Evolutionary conservation across 2,888 invertebrate genomes (phyloP), one percentile per base, ranked within the genome.

Genomic region (Calliphora vomitoria): DNA sequence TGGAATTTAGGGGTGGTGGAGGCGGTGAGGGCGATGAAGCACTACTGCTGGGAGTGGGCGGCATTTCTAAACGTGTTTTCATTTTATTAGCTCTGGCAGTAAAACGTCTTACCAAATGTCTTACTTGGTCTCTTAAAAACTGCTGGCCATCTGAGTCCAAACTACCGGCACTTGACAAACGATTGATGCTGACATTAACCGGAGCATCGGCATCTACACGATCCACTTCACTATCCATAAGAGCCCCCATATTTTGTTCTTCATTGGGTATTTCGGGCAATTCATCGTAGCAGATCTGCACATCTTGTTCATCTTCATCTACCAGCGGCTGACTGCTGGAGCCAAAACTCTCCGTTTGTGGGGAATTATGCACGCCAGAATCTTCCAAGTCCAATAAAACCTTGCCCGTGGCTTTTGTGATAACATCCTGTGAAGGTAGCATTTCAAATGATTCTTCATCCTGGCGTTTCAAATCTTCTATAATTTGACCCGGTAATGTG

Each of bases 21-120:
- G 91, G 90, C 35, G 94, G 92, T 0, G 93, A 92, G 3, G 93
- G 92, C 0, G 95, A 94, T 80, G 95, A 95, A 89, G 95, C 94
- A 82, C 95, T 94, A 11, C 95, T 95, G 1, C 95, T 95, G 0
- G 96, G 96, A 8, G 96, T 96, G 8, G 95, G 95, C 0, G 96
- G 95, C 85, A 95, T 93, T 89, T 95, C 95, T n/a, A 96, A 94
- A 60, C 95, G 94, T 44, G 95, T 94, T 88, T 95, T 94, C 38
- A 95, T 94, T 80, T 95, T 94, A 89, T 95, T 95, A 8, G 96
- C 95, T 66, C 96, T 93, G 35, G 95, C 94, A 0, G 95, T 95
- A 89, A 96, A 96, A 4, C 95, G 95, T 8, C 95, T 94, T 1
- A 95, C 95, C 84, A 96, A 91, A 89, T 95, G 95, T 5, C 95